A percentile compares a stretch with the other conserved stretches of the same genome.
phyloP scores from a whole-genome alignment of 53 echinoderm and acorn worm species.

The Actinopyga echinites region DNA sequence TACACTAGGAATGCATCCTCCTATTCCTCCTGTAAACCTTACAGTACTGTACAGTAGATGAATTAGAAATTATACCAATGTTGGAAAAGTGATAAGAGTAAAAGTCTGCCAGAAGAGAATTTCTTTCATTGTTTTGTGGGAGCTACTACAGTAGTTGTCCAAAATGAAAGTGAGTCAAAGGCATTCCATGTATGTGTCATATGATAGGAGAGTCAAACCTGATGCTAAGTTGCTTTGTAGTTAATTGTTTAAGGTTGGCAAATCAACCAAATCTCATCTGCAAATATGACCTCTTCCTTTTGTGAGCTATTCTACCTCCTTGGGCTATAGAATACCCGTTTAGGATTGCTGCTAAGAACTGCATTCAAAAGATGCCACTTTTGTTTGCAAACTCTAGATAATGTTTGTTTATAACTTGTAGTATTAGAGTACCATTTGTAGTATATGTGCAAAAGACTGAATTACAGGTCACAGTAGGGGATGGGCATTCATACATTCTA shows the following conservation, averaged over 20 bases:
- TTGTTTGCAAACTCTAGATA: neutral
- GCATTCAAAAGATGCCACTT: slow-evolving; percentile 17
- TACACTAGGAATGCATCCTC: too few species aligned
- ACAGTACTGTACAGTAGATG: too few species aligned
- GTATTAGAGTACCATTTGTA: neutral
- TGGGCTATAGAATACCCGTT: neutral
- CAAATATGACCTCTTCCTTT: slow-evolving; percentile 21
- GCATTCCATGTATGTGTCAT: neutral
- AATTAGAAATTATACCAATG: too few species aligned
- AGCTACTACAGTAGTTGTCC: too few species aligned
- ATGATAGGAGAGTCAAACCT: neutral
- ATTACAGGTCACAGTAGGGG: too few species aligned
- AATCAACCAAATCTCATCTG: neutral
- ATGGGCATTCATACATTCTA: neutral
- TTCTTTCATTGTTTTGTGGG: too few species aligned
- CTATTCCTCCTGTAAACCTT: neutral
- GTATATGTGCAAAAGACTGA: neutral
- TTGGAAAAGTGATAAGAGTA: too few species aligned
- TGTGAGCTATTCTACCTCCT: neutral
- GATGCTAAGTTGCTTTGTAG: neutral
- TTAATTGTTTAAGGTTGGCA: slow-evolving; percentile 11
- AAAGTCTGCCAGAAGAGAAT: too few species aligned
- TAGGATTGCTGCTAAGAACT: neutral
- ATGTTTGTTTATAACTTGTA: neutral
- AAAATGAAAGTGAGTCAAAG: too few species aligned